These are phyloP conservation scores for Tetragnatha montana DNA, from an alignment of 2,888 invertebrate species.

Conservation along the genomic window DNA sequence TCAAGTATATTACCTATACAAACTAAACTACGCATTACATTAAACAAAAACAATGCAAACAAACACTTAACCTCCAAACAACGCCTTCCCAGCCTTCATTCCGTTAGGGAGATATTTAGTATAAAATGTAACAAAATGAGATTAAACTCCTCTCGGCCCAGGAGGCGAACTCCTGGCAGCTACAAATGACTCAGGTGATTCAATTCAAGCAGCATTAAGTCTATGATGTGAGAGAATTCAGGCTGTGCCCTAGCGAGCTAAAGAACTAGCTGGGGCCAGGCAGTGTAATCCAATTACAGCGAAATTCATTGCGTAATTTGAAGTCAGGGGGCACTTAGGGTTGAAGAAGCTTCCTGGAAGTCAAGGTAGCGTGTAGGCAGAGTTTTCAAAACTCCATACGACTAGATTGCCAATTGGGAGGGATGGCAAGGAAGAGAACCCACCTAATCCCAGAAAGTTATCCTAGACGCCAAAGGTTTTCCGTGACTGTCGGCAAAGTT, in stretches of 20 bases:
- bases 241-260: not conserved
- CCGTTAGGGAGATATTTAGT: not conserved
- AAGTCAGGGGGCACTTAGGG: not conserved
- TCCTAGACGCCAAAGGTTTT: slow-evolving; percentile 47
- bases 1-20: too few species aligned
- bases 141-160: not conserved
- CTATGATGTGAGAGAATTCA: not conserved
- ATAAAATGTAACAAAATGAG: not conserved
- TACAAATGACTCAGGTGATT: not conserved
- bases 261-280: not conserved
- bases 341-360: not conserved
- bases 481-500: slow-evolving; percentile 57
- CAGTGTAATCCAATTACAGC: not conserved
- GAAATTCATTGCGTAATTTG: slow-evolving; percentile 7
- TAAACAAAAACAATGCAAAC: too few species aligned
- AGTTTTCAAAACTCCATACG: slow-evolving; percentile 55
- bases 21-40: too few species aligned
- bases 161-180: not conserved
- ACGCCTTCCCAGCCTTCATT: not conserved
- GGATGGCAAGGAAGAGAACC: slow-evolving; percentile 44
- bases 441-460: slow-evolving; percentile 60
- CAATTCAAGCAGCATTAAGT: not conserved
- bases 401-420: slow-evolving; percentile 39
- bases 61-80: not conserved
- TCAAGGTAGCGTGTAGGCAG: not conserved